These are phyloP conservation scores for Gymnopithys bicolor DNA, from an alignment of 2,797 vertebrate genomes.

Conservation along the genomic window DNA sequence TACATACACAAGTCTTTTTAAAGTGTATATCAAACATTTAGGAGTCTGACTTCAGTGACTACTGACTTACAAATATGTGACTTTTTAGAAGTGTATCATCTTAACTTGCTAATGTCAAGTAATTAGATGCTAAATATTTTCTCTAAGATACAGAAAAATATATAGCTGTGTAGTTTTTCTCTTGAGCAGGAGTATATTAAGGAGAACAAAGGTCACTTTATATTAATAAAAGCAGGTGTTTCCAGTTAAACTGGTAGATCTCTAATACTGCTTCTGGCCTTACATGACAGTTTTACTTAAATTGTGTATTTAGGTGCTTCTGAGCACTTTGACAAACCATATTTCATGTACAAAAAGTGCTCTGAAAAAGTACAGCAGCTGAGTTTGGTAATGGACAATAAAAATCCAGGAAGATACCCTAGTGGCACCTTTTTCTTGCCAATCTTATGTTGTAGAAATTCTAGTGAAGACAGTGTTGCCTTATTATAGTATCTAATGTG, in stretches of 20 bases:
- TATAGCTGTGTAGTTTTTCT: neutral
- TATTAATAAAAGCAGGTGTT: neutral
- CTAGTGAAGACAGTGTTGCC: conserved; percentile 65
- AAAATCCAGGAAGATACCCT: neutral
- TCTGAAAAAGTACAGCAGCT: neutral
- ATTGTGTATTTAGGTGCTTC: neutral
- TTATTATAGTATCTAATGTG: conserved; percentile 80
- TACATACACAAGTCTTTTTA: neutral
- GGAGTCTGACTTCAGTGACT: neutral
- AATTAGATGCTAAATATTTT: neutral
- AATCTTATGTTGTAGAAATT: neutral
- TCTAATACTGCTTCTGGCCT: neutral
- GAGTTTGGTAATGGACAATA: neutral
- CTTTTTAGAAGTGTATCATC: neutral
- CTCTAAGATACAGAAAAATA: neutral
- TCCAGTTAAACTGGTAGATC: neutral
- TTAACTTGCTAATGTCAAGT: neutral
- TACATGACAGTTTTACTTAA: neutral
- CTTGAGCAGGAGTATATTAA: neutral
- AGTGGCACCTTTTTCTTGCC: neutral
- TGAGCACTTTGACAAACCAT: neutral
- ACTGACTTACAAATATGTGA: neutral
- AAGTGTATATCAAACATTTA: neutral
- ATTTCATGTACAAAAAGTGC: neutral
- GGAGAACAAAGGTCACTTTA: neutral